Percentiles rank a stretch among this genome's conserved stretches.
Conservation (phyloP, 2,797 vertebrate species). For the Anguilla marmorata region DNA sequence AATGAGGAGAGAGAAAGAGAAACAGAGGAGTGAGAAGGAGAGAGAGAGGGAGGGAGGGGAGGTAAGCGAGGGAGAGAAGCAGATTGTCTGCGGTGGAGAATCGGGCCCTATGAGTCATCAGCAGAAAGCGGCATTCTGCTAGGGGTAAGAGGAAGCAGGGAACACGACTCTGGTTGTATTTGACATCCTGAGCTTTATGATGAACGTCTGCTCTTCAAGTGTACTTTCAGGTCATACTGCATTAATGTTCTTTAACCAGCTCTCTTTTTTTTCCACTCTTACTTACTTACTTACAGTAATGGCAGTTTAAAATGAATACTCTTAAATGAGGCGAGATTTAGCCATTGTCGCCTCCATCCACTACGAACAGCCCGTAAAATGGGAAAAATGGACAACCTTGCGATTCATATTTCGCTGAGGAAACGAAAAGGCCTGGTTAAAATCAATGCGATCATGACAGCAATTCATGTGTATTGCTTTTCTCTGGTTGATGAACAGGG, state of each 20-base stretch:
- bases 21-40: background rate
- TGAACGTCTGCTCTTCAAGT: background rate
- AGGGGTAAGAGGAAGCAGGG: conserved; percentile 4
- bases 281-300: background rate
- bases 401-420: background rate
- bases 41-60: background rate
- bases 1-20: background rate
- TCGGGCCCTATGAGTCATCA: conserved; percentile 43
- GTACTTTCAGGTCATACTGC: background rate
- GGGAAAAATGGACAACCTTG: background rate
- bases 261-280: background rate
- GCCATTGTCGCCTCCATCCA: background rate
- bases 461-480: background rate
- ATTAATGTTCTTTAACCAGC: background rate
- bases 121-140: conserved; percentile 28
- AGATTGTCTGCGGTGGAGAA: conserved; percentile 33
- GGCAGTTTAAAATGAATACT: conserved; percentile 5
- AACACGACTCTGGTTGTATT: conserved; percentile 10
- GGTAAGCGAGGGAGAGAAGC: background rate
- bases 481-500: background rate
- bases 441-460: background rate
- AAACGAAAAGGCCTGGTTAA: background rate
- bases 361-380: background rate
- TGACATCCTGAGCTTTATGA: background rate
- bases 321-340: conserved; percentile 4